A percentile compares a stretch with the other conserved stretches of the same genome.
Evolutionary conservation across 2,888 invertebrate genomes (phyloP).

Genomic region (Lymantria dispar): DNA sequence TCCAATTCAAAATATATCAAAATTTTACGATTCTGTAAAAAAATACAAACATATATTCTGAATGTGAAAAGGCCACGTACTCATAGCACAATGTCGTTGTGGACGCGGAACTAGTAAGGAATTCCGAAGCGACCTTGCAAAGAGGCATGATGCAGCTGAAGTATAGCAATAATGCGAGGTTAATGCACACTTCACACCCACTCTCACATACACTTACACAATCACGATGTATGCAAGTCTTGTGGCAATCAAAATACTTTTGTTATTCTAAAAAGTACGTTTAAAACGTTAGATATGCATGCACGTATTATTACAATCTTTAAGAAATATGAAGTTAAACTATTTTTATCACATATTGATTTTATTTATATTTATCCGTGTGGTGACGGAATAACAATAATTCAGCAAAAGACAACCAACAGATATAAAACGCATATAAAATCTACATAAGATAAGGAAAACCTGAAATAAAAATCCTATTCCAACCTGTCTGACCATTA

Average conservation of each 20-base stretch:
- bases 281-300: neutral
- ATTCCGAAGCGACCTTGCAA: constrained; percentile 35
- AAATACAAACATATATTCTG: constrained; percentile 18
- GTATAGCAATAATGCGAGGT: constrained; percentile 33
- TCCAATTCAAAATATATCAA: neutral
- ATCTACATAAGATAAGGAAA: too few species aligned
- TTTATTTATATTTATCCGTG: too few species aligned
- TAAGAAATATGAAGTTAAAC: too few species aligned
- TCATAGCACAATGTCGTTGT: constrained; percentile 31
- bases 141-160: constrained; percentile 30
- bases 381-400: too few species aligned
- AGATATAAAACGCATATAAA: too few species aligned
- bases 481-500: too few species aligned
- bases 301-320: too few species aligned
- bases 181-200: constrained; percentile 10
- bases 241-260: constrained; percentile 4
- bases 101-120: constrained; percentile 41
- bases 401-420: too few species aligned
- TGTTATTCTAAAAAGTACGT: constrained; percentile 1
- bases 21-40: constrained; percentile 6
- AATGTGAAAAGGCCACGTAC: constrained; percentile 33
- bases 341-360: too few species aligned
- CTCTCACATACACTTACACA: neutral
- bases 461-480: too few species aligned
- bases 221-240: neutral